Base-by-base conservation (phyloP, 2,113 vertebrate species). In the Dromas ardeola region DNA sequence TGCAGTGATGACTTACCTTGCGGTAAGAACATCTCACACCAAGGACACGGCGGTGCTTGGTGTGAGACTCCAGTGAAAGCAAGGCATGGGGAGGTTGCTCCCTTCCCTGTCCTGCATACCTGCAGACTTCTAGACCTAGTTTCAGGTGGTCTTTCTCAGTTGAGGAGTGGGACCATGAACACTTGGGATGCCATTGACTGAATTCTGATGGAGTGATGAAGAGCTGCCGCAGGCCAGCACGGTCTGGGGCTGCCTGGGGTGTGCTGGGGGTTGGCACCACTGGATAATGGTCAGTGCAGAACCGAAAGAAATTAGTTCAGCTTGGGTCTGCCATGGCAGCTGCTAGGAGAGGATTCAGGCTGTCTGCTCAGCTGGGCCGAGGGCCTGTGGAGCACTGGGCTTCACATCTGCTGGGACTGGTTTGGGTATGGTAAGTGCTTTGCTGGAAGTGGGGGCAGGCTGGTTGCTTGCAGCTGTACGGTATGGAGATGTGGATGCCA, bases 391-490 rank as follows among this genome's bases (percentile, higher is more conserved):
- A 59, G 30, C 72, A 15, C 38, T 5, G 81, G 34, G 45, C 58
- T 43, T 13, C 18, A 27, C 43, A 0, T 11, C 34, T 69, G 15
- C 34, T 6, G 55, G 19, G 38, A 3, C 21, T 22, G 71, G 2
- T 32, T 13, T 32, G 83, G 79, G 34, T 8, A 3, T 40, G 76
- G 73, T 49, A 52, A 71, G 71, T 29, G 71, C 66, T 58, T 9
- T 36, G 67, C 79, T 62, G 81, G 77, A 20, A 3, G 3, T 2
- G 4, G 11, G 47, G 17, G 3, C 29, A 5, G 67, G 42, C 52
- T 7, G 73, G 15, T 4, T 15, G 50, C 38, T 53, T 7, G 73
- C 63, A 32, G 74, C 49, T 4, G 1, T 3, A 5, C 0, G 27
- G 43, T 0, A 27, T 21, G 11, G 42, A 45, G 73, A 13, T 10